Percentiles rank a stretch among this genome's conserved stretches.
phyloP scores from a whole-genome alignment of 2,113 vertebrate genomes.

The Isurus oxyrinchus region DNA sequence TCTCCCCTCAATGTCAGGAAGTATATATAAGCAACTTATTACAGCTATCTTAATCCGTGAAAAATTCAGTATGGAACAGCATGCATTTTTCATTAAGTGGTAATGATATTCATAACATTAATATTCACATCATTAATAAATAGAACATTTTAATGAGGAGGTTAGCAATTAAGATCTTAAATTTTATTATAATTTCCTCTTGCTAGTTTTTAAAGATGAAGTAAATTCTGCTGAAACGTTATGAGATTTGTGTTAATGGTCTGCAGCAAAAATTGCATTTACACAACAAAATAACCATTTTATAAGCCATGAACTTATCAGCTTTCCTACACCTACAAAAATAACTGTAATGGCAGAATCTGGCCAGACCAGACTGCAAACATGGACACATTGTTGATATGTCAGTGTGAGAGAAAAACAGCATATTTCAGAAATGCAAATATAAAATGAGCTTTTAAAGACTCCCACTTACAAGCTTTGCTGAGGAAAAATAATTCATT shows the following conservation, averaged over 20 bases:
- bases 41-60: background rate
- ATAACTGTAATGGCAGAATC: slow-evolving; percentile 28
- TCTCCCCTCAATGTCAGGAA: background rate
- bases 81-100: background rate
- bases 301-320: background rate
- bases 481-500: slow-evolving; percentile 32
- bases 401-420: slow-evolving; percentile 12
- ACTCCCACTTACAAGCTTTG: slow-evolving; percentile 5
- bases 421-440: slow-evolving; percentile 7
- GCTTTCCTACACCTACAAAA: background rate
- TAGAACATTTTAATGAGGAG: background rate
- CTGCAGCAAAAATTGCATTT: background rate
- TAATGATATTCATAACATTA: slow-evolving; percentile 4
- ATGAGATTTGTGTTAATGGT: slow-evolving; percentile 1
- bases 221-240: background rate
- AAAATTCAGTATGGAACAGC: background rate
- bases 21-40: background rate
- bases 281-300: background rate
- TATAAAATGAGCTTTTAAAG: slow-evolving; percentile 22
- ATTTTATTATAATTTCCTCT: background rate
- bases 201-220: slow-evolving; percentile 13
- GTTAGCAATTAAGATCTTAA: background rate
- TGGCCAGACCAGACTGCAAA: slow-evolving; percentile 8
- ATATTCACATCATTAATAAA: background rate
- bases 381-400: background rate